A percentile compares a stretch with the other conserved stretches of the same genome.
These are phyloP conservation scores for Cryptoleucopteryx plumbea DNA, from an alignment of 2,113 vertebrate genomes.

Conservation along the genomic window DNA sequence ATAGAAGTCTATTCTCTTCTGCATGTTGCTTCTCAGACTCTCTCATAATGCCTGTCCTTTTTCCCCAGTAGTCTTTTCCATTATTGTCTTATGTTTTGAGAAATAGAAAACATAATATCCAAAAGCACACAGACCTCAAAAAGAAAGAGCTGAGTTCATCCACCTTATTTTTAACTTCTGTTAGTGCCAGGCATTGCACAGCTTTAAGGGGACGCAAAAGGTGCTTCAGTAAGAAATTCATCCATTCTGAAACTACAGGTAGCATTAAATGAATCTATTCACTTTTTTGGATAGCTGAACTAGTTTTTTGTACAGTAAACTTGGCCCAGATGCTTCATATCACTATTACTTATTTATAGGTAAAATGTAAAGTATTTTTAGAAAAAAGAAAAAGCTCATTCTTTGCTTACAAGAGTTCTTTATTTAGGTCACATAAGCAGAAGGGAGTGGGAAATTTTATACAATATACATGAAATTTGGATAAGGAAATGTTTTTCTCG, in stretches of 20 bases:
- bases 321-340: not conserved
- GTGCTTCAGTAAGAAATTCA: not conserved
- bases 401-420: not conserved
- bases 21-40: not conserved
- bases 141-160: not conserved
- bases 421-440: conserved; percentile 4
- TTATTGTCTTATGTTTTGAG: not conserved
- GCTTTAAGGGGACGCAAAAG: not conserved
- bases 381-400: not conserved
- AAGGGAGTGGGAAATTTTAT: not conserved
- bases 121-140: not conserved
- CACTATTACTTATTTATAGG: conserved; percentile 35
- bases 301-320: not conserved
- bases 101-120: not conserved
- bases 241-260: not conserved
- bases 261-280: not conserved
- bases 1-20: not conserved
- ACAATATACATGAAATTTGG: not conserved
- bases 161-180: not conserved
- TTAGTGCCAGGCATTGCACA: not conserved
- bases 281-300: not conserved
- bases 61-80: not conserved
- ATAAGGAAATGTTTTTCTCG: not conserved
- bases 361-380: conserved; percentile 8
- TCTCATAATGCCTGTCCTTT: not conserved